Evolutionary conservation across 2,113 vertebrate genomes (phyloP).

Genomic region (Anser brachyrhynchus): DNA sequence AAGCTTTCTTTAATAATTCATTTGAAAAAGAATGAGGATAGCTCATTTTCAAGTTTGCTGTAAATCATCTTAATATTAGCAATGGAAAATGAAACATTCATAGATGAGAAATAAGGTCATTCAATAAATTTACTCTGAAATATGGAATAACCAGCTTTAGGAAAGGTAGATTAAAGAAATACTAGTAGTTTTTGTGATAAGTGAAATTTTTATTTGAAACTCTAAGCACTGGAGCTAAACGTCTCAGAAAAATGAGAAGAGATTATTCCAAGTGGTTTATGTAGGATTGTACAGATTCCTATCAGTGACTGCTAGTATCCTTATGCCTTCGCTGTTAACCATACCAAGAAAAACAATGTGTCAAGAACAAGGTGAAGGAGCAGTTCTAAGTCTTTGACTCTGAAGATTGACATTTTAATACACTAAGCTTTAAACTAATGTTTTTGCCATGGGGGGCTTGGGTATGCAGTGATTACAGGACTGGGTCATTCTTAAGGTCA

Average conservation of each 20-base stretch:
- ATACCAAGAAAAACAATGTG: slow-evolving; percentile 53
- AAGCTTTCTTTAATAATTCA: neutral
- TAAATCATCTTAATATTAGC: neutral
- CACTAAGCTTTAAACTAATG: no score
- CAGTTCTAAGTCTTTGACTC: neutral
- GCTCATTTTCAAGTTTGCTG: neutral
- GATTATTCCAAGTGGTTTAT: neutral
- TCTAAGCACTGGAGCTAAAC: neutral
- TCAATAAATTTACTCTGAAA: neutral
- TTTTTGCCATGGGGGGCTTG: neutral
- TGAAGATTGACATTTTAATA: no score
- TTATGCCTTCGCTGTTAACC: slow-evolving; percentile 73
- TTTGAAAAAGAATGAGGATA: neutral
- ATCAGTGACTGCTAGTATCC: slow-evolving; percentile 28
- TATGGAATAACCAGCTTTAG: neutral
- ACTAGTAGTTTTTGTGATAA: neutral
- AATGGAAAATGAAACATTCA: neutral
- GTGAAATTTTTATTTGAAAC: neutral
- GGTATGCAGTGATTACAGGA: neutral
- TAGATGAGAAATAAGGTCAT: neutral
- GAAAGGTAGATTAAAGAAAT: neutral
- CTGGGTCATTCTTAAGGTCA: neutral
- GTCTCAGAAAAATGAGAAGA: neutral
- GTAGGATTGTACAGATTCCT: neutral
- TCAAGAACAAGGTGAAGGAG: slow-evolving; percentile 62